Evolutionary conservation across 2,113 vertebrate species (phyloP).

Genomic region (Paramormyrops kingsleyae): DNA sequence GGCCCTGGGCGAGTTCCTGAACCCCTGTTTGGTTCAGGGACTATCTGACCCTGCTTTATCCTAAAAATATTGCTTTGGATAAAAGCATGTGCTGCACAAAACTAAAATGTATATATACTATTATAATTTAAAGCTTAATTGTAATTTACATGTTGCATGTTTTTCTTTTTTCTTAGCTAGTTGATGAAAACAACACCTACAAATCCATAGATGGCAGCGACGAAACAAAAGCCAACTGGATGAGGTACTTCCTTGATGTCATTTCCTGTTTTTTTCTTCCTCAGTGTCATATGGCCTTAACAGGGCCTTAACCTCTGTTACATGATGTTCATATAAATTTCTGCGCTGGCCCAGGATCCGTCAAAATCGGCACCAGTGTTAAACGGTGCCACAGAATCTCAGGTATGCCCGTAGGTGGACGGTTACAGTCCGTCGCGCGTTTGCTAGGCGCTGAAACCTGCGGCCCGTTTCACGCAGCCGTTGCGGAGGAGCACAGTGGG

Average conservation of each 20-base stretch:
- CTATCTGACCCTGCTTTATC: background rate
- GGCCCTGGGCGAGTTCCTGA: background rate
- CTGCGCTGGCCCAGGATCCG: background rate
- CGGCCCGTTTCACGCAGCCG: background rate
- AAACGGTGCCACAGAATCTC: background rate
- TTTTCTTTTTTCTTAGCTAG: constrained; percentile 61
- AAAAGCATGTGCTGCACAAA: background rate
- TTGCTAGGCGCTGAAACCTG: background rate
- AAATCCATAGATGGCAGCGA: constrained; percentile 87
- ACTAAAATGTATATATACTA: background rate
- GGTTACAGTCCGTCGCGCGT: background rate
- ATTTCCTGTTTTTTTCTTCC: background rate
- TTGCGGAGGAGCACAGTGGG: background rate
- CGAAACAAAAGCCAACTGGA: constrained; percentile 91
- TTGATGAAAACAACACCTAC: constrained; percentile 78
- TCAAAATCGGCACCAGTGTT: background rate
- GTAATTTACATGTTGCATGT: background rate
- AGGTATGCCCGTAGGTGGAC: background rate
- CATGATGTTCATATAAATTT: background rate
- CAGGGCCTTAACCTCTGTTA: background rate
- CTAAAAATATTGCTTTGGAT: background rate
- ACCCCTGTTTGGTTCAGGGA: background rate
- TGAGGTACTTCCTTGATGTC: constrained; percentile 74
- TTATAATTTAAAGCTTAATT: background rate
- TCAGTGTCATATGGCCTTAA: background rate